phyloP scores from a whole-genome alignment of 37 sponge, comb jelly and placozoan species.

The Cliona cf. orientalis region DNA sequence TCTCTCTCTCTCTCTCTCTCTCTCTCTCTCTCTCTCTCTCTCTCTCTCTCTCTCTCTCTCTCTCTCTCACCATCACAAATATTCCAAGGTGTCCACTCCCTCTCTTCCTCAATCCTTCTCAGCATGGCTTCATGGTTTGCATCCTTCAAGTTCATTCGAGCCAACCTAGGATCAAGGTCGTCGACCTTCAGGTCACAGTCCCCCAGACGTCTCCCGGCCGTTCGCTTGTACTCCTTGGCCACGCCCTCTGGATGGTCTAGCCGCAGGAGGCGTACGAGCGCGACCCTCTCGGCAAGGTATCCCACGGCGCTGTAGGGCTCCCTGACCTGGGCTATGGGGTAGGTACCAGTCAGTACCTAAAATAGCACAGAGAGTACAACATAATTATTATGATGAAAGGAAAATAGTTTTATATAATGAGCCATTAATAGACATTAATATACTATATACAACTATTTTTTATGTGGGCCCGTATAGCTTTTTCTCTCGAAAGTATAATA shows the following conservation, averaged over 20 bases:
- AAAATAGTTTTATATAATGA: neutral
- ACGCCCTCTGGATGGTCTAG: slow-evolving; percentile 70
- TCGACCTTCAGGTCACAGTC: neutral
- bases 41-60: slow-evolving; percentile 43
- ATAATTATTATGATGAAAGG: neutral
- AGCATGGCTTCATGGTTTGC: neutral
- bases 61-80: slow-evolving; percentile 84
- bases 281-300: slow-evolving; percentile 88
- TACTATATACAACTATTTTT: too few relatives aligned
- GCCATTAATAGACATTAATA: too few relatives aligned
- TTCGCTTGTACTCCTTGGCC: neutral
- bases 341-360: slow-evolving; percentile 90
- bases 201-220: neutral
- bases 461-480: too few relatives aligned
- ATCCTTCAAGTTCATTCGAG: neutral
- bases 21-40: slow-evolving; percentile 41
- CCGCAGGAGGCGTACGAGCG: slow-evolving; percentile 69
- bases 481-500: neutral
- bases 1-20: slow-evolving; percentile 42
- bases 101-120: neutral
- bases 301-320: slow-evolving; percentile 96
- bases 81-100: slow-evolving; percentile 90
- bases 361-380: neutral
- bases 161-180: neutral
- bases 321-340: slow-evolving; percentile 94